A percentile compares a stretch with the other conserved stretches of the same genome.
These are phyloP conservation scores for Bradypus variegatus DNA, from an alignment of 2,797 vertebrate genomes.

Conservation along the genomic window DNA sequence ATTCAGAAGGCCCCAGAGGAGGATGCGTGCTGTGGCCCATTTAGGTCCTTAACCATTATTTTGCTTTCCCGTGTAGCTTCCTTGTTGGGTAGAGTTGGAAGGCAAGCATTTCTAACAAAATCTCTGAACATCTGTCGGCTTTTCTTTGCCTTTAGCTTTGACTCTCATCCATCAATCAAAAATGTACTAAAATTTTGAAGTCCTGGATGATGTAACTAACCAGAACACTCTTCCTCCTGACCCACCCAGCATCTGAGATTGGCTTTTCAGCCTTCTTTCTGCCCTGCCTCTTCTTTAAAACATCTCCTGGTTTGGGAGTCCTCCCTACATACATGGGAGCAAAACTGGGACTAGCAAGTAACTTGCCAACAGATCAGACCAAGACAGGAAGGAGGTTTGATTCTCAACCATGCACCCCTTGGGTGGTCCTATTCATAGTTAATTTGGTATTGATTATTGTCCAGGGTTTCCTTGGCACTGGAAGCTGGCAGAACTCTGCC, in stretches of 20 bases:
- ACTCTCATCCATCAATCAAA: slow-evolving; percentile 24
- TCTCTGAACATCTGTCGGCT: background rate
- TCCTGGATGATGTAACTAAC: slow-evolving; percentile 8
- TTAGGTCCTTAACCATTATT: background rate
- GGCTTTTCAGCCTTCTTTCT: slow-evolving; percentile 2
- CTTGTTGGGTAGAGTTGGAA: slow-evolving; percentile 9
- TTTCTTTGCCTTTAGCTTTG: background rate
- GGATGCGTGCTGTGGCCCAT: background rate
- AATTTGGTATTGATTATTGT: slow-evolving; percentile 48
- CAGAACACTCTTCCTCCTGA: background rate
- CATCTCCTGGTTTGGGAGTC: background rate
- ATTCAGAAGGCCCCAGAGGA: background rate
- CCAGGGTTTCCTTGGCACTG: slow-evolving; percentile 38
- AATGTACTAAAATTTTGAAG: slow-evolving; percentile 26
- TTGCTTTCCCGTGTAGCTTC: slow-evolving; percentile 28
- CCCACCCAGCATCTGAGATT: background rate
- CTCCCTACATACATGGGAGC: background rate
- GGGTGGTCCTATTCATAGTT: slow-evolving; percentile 37
- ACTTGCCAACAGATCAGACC: slow-evolving; percentile 36
- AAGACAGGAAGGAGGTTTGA: slow-evolving; percentile 32
- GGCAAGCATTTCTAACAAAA: background rate
- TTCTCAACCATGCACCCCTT: slow-evolving; percentile 29
- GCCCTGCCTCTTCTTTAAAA: background rate
- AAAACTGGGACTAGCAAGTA: slow-evolving; percentile 12
- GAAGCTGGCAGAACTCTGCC: slow-evolving; percentile 35